Evolutionary conservation across 37 sponge, comb jelly and placozoan species (phyloP).

Genomic region (Chondrosia reniformis): DNA sequence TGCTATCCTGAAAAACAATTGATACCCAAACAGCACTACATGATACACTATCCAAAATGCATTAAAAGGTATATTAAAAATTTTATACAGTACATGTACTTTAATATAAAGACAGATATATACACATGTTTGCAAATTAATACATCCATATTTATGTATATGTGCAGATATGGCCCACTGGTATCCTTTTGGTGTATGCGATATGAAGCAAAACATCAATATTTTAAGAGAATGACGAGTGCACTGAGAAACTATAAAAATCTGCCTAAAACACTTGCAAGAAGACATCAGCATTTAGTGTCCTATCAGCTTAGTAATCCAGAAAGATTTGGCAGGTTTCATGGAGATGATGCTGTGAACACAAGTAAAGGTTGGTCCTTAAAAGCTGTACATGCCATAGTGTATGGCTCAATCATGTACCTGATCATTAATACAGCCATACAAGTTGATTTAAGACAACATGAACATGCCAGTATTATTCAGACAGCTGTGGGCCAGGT

Average conservation of each 20-base stretch:
- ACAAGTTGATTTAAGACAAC: no score
- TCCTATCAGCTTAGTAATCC: slow-evolving; percentile 32
- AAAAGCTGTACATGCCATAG: no score
- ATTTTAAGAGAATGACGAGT: slow-evolving; percentile 28
- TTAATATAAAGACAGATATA: no score
- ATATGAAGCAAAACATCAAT: slow-evolving; percentile 57
- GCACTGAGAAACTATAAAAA: slow-evolving; percentile 34
- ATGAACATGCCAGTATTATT: no score
- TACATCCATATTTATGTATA: background rate
- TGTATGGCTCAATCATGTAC: no score
- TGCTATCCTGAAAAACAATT: slow-evolving; percentile 51
- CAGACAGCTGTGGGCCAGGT: no score
- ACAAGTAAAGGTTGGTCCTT: no score
- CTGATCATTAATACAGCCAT: no score
- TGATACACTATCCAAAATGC: slow-evolving; percentile 51
- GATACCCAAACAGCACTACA: slow-evolving; percentile 59
- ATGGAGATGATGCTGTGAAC: background rate
- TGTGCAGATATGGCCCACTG: slow-evolving; percentile 55
- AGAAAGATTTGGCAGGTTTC: background rate
- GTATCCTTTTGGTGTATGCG: slow-evolving; percentile 58
- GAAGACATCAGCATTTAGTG: slow-evolving; percentile 32
- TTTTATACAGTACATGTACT: background rate
- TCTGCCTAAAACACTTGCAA: slow-evolving; percentile 42
- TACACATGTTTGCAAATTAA: background rate
- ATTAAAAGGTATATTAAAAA: slow-evolving; percentile 22